phyloP scores from a whole-genome alignment of 2,797 vertebrate genomes.

The Babyrousa celebensis region DNA sequence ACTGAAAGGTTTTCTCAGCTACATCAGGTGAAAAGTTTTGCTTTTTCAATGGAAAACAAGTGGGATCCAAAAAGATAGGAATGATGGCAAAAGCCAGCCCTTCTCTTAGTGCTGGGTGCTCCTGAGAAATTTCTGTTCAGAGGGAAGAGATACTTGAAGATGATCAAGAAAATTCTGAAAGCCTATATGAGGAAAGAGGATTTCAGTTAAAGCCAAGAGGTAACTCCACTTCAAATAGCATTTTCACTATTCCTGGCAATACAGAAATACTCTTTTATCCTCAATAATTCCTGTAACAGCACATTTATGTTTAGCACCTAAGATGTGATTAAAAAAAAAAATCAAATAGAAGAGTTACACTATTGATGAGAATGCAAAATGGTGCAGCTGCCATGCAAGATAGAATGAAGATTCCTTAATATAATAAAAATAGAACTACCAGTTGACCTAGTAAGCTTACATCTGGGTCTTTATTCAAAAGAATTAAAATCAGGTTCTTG shows the following conservation, averaged over 20 bases:
- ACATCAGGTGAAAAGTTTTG: conserved; percentile 54
- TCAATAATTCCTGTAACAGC: conserved; percentile 18
- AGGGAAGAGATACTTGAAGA: conserved; percentile 46
- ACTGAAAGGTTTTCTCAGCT: conserved; percentile 66
- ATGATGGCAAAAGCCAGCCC: conserved; percentile 15
- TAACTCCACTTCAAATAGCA: background rate
- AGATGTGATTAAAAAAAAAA: background rate
- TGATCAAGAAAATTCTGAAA: conserved; percentile 49
- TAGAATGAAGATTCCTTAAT: background rate
- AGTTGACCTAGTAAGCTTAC: background rate
- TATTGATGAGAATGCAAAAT: background rate
- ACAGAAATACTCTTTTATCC: conserved; percentile 35
- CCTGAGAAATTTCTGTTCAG: conserved; percentile 56
- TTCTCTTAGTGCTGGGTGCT: background rate
- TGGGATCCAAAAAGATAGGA: conserved; percentile 51
- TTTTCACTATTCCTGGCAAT: conserved; percentile 33
- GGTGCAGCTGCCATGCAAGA: background rate
- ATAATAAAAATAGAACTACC: background rate
- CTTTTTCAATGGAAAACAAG: conserved; percentile 52
- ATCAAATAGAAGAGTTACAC: background rate
- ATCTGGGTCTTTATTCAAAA: background rate
- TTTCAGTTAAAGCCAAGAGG: conserved; percentile 33
- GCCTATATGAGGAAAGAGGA: conserved; percentile 26
- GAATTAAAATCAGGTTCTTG: background rate
- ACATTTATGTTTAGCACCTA: conserved; percentile 10